Percentiles rank a stretch among this genome's conserved stretches.
phyloP scores from a whole-genome alignment of 2,888 invertebrate genomes.

The Sinotaia quadrata region DNA sequence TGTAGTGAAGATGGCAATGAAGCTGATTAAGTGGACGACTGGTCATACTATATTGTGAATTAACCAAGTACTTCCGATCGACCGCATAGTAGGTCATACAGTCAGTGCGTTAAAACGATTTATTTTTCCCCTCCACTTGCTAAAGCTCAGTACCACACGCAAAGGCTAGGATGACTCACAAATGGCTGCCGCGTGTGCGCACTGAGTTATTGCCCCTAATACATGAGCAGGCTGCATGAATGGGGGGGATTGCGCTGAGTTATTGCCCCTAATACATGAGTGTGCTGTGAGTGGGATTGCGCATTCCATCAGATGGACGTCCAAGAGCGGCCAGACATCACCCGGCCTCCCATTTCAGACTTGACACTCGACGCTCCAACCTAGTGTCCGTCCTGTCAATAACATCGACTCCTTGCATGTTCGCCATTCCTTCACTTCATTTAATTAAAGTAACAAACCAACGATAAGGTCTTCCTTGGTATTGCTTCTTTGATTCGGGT shows the following conservation, averaged over 20 bases:
- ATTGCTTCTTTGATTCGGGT: slow-evolving; percentile 12
- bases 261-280: not conserved
- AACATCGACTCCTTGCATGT: not conserved
- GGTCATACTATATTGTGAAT: slow-evolving; percentile 21
- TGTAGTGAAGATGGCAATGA: slow-evolving; percentile 26
- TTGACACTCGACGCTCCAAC: slow-evolving; percentile 1
- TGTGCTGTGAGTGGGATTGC: not conserved
- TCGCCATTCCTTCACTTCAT: slow-evolving; percentile 1
- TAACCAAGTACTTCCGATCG: not conserved
- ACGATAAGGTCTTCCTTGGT: not conserved
- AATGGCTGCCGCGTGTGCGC: too few relatives aligned
- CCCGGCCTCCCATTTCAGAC: not conserved
- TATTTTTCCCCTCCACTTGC: not conserved
- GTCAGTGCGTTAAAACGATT: not conserved
- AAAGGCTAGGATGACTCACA: too few relatives aligned
- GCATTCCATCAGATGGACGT: slow-evolving; percentile 2
- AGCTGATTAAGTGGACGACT: slow-evolving; percentile 27
- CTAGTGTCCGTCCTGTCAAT: slow-evolving; percentile 12
- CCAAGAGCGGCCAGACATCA: not conserved
- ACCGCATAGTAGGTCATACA: not conserved
- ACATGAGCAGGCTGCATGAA: too few relatives aligned
- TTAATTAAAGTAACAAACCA: slow-evolving; percentile 15
- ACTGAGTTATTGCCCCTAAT: too few relatives aligned
- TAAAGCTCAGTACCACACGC: too few relatives aligned
- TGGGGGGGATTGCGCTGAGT: too few relatives aligned